Evolutionary conservation across 2,888 invertebrate species (phyloP), one percentile per base, ranked within the genome.

Genomic region (Torymus texanus): DNA sequence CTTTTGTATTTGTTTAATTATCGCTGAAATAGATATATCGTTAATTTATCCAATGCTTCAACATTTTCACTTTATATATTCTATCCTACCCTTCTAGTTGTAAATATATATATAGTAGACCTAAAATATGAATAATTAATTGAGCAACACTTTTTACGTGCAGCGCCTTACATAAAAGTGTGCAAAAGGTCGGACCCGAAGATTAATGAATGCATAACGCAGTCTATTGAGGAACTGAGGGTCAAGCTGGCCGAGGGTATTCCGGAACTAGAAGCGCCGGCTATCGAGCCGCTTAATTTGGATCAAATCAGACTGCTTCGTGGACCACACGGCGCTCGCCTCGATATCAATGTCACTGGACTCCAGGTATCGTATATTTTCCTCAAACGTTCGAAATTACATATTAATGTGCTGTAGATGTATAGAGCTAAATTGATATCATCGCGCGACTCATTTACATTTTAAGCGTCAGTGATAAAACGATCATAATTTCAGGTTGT

Each of bases 201-300:
- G 68, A 92, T 94, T 76, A 91, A 93, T 85, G 92, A 91, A 83
- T 94, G 94, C 87, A 93, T 94, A 83, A 92, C 91, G 82, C 92
- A 92, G 83, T 92, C 94, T 0, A 92, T 94, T 21, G 92, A 93
- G 74, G 90, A 92, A 72, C 88, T 94, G 2, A 91, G 93, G 78
- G 92, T 92, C 0, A 92, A 93, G 86, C 91, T 94, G 83, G 91
- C 91, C 12, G 89, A 91, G 86, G 94, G 95, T 65, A 94, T 95
- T 76, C 93, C 94, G 0, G 94, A 94, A 88, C 88, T 94, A 70
- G 92, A 92, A n/a, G 94, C 94, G 4, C 94, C 95, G 0, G 91
- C 93, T 0, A 91, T 94, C 50, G 94, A 94, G 84, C 94, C 94
- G 0, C 89, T 94, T 29, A 90, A 91, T 63, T 89, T 94, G 72